phyloP scores from a whole-genome alignment of 2,888 invertebrate species.

The Lordiphosa andalusiaca region DNA sequence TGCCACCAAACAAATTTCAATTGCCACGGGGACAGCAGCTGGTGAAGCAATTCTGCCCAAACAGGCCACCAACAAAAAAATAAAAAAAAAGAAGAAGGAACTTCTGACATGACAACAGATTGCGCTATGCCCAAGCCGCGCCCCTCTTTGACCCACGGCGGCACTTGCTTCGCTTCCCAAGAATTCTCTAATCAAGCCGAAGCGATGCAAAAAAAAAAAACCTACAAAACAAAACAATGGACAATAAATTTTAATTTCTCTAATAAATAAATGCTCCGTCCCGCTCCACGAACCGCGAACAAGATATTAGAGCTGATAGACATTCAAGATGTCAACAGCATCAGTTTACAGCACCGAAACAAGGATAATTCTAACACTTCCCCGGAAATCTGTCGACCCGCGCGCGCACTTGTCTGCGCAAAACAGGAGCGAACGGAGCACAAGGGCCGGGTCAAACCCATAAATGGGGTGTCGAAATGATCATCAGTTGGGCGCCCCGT shows the following conservation, averaged over 20 bases:
- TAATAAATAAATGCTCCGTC: constrained; percentile 33
- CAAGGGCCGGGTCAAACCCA: constrained; percentile 46
- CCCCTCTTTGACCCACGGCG: constrained; percentile 17
- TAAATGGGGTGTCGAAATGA: constrained; percentile 77
- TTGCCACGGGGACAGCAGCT: constrained; percentile 13
- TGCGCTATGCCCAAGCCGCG: constrained; percentile 27
- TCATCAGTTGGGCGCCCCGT: constrained; percentile 68
- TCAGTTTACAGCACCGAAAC: constrained; percentile 55
- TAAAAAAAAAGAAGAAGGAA: background rate
- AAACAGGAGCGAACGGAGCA: constrained; percentile 23
- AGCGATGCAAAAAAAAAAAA: constrained; percentile 46
- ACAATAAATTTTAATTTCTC: constrained; percentile 64
- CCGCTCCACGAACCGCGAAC: constrained; percentile 25
- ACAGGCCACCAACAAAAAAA: background rate
- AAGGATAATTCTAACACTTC: constrained; percentile 57
- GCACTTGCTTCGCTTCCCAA: constrained; percentile 35
- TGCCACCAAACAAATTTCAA: too few relatives aligned
- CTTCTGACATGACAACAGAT: constrained; percentile 19
- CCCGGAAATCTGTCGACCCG: constrained; percentile 53
- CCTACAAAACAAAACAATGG: constrained; percentile 19
- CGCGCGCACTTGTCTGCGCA: constrained; percentile 26
- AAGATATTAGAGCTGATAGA: constrained; percentile 40
- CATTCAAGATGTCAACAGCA: constrained; percentile 64
- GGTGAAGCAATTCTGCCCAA: background rate
- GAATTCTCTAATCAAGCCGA: constrained; percentile 45